Evolutionary conservation across 2,113 vertebrate genomes (phyloP).

Genomic region (Cinclus cinclus): DNA sequence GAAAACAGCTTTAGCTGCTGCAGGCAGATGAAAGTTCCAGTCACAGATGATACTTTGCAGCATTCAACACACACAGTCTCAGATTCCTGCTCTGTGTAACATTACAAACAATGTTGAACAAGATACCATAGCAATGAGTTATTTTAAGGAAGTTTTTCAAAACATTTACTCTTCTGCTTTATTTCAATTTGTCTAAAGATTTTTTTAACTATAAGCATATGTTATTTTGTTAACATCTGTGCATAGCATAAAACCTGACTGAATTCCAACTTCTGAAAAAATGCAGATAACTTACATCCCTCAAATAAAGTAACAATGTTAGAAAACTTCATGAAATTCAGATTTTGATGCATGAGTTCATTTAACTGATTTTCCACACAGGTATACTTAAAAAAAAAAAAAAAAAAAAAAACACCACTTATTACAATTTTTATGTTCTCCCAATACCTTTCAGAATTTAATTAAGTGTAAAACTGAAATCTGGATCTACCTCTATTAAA

Average conservation of each 20-base stretch:
- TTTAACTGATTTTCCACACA: conserved; percentile 23
- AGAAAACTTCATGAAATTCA: conserved; percentile 32
- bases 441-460: conserved; percentile 31
- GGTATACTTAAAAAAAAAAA: neutral
- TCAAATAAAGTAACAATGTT: conserved; percentile 36
- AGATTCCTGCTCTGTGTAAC: conserved; percentile 71
- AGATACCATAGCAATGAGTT: conserved; percentile 71
- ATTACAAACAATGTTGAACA: conserved; percentile 74
- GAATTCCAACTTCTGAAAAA: conserved; percentile 59
- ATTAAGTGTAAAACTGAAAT: conserved; percentile 55
- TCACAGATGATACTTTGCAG: conserved; percentile 17
- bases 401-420: neutral
- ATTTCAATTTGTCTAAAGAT: conserved; percentile 83
- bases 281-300: conserved; percentile 52
- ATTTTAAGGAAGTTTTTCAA: conserved; percentile 83
- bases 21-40: conserved; percentile 62
- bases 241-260: conserved; percentile 45
- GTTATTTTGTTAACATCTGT: conserved; percentile 72
- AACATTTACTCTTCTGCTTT: conserved; percentile 84
- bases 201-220: conserved; percentile 79
- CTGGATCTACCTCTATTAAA: conserved; percentile 49
- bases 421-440: neutral
- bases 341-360: neutral
- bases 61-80: conserved; percentile 46
- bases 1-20: conserved; percentile 36